Percentiles rank a stretch among this genome's conserved stretches.
Conservation (phyloP, 2,797 vertebrate genomes). For the Hypotaenidia okinawae region DNA sequence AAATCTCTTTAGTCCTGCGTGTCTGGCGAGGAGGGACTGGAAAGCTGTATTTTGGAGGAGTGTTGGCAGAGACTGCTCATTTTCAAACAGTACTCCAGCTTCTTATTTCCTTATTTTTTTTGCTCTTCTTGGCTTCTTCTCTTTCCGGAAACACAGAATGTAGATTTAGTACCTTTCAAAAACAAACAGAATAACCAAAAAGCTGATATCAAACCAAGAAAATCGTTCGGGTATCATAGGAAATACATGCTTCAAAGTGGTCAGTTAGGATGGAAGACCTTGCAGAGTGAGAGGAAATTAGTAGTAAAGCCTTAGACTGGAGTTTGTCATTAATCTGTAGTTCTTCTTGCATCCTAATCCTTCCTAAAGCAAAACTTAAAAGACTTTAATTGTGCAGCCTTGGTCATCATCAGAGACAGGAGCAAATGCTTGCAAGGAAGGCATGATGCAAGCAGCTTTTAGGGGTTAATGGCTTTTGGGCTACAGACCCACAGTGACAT, state of each 20-base stretch:
- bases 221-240: background rate
- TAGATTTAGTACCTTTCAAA: background rate
- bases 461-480: background rate
- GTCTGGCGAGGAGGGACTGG: background rate
- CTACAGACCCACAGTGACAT: background rate
- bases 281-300: background rate
- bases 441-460: background rate
- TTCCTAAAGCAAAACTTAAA: background rate
- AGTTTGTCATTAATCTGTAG: background rate
- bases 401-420: background rate
- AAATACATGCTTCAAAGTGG: background rate
- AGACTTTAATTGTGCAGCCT: background rate
- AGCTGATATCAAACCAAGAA: background rate
- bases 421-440: fast-evolving
- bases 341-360: background rate
- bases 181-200: background rate
- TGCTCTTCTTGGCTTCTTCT: background rate
- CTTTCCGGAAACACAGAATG: background rate
- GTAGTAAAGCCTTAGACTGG: background rate
- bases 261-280: background rate
- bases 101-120: background rate
- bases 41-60: background rate
- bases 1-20: background rate
- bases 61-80: background rate
- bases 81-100: background rate